These are phyloP conservation scores for Melospiza melodia DNA, from an alignment of 2,113 vertebrate species.

Conservation along the genomic window DNA sequence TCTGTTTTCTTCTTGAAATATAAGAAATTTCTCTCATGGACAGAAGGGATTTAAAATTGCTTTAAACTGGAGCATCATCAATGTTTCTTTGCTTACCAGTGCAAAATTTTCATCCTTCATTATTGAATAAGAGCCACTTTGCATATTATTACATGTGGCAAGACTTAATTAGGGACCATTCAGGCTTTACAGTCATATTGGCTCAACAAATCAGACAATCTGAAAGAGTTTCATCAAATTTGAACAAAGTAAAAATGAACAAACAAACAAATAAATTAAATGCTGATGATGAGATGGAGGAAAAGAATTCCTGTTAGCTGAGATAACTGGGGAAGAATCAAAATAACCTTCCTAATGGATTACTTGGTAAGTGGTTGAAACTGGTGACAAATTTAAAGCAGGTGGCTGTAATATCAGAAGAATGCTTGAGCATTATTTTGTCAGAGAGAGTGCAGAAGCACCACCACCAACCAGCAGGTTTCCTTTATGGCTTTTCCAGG, in stretches of 20 bases:
- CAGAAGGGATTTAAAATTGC: not conserved
- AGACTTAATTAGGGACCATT: not conserved
- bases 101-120: not conserved
- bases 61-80: not conserved
- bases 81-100: not conserved
- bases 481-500: not conserved
- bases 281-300: not conserved
- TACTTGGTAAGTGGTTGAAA: not conserved
- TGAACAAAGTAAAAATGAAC: not conserved
- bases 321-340: no score
- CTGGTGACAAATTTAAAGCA: not conserved
- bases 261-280: not conserved
- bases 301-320: not conserved
- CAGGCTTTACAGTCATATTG: not conserved
- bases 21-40: not conserved
- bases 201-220: not conserved
- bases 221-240: not conserved
- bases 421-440: not conserved
- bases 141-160: accelerated
- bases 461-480: not conserved
- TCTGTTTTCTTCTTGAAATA: not conserved
- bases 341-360: not conserved
- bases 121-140: not conserved
- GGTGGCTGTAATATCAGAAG: not conserved
- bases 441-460: not conserved